phyloP scores from a whole-genome alignment of 2,888 invertebrate species.

The Hypomecis atomaria region DNA sequence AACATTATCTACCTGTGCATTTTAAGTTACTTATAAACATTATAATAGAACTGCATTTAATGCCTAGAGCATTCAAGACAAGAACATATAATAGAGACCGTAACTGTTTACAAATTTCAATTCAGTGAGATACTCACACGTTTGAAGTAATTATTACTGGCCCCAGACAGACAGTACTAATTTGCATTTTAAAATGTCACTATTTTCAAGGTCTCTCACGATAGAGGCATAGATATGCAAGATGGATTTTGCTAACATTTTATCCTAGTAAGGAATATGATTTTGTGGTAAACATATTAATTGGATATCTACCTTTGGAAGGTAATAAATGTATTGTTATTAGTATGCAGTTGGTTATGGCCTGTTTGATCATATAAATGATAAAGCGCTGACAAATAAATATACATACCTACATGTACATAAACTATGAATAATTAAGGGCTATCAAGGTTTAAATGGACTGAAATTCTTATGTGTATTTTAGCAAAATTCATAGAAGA shows the following conservation, averaged over 20 bases:
- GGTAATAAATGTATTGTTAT: background rate
- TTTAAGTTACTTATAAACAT: too few species aligned
- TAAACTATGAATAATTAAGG: too few species aligned
- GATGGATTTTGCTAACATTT: constrained; percentile 31
- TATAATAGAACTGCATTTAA: too few species aligned
- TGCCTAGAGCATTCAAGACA: background rate
- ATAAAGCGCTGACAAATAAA: too few species aligned
- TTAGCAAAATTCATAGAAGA: too few species aligned
- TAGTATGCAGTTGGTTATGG: background rate
- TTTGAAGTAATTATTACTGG: constrained; percentile 47
- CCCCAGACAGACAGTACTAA: constrained; percentile 50
- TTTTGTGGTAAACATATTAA: background rate
- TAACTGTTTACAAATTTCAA: constrained; percentile 12
- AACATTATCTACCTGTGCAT: too few species aligned
- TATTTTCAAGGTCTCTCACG: constrained; percentile 54
- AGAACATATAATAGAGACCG: background rate
- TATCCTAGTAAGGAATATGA: constrained; percentile 9
- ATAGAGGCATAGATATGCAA: constrained; percentile 45
- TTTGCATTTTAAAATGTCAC: constrained; percentile 60
- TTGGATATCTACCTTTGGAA: background rate
- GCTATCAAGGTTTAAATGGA: too few species aligned
- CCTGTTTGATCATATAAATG: background rate
- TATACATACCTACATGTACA: too few species aligned
- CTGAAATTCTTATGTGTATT: too few species aligned
- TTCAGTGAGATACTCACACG: constrained; percentile 18